A percentile compares a stretch with the other conserved stretches of the same genome.
Evolutionary conservation across 2,888 invertebrate genomes (phyloP).

Genomic region (Priocnemis perturbator): DNA sequence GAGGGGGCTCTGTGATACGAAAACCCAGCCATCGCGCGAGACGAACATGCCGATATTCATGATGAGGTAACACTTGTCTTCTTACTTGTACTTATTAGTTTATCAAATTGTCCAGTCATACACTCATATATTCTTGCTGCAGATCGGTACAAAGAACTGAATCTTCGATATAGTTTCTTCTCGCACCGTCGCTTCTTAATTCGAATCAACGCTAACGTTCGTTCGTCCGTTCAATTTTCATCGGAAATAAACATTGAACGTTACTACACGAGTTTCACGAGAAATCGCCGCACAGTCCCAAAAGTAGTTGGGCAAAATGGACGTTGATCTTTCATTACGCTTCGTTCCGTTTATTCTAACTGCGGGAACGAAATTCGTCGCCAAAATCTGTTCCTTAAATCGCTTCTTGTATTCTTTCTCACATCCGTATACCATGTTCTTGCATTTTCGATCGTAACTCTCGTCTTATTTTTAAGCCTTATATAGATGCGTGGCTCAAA

Average conservation of each 20-base stretch:
- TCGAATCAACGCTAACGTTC: constrained; percentile 43
- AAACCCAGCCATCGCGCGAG: constrained; percentile 41
- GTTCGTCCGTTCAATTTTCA: constrained; percentile 62
- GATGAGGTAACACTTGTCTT: constrained; percentile 76
- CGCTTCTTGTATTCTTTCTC: constrained; percentile 16
- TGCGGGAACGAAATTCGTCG: constrained; percentile 42
- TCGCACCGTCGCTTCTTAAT: constrained; percentile 6
- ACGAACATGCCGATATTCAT: constrained; percentile 68
- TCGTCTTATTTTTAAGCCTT: constrained; percentile 28
- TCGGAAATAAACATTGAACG: constrained; percentile 66
- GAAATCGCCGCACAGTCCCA: constrained; percentile 69
- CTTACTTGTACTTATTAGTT: constrained; percentile 74
- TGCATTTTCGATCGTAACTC: constrained; percentile 23
- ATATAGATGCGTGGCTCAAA: constrained; percentile 47
- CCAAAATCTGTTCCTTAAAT: constrained; percentile 55
- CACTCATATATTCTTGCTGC: constrained; percentile 74
- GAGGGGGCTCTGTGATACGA: constrained; percentile 25
- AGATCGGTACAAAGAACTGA: constrained; percentile 63
- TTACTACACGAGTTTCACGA: constrained; percentile 60
- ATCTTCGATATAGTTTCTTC: constrained; percentile 25
- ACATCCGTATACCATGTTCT: constrained; percentile 25
- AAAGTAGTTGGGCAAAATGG: constrained; percentile 57
- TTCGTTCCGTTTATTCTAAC: constrained; percentile 27
- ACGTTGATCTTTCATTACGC: constrained; percentile 34
- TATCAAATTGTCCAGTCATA: constrained; percentile 76